These are phyloP conservation scores for Scaptomyza montana DNA, from an alignment of 1,140 invertebrate species.

Conservation along the genomic window DNA sequence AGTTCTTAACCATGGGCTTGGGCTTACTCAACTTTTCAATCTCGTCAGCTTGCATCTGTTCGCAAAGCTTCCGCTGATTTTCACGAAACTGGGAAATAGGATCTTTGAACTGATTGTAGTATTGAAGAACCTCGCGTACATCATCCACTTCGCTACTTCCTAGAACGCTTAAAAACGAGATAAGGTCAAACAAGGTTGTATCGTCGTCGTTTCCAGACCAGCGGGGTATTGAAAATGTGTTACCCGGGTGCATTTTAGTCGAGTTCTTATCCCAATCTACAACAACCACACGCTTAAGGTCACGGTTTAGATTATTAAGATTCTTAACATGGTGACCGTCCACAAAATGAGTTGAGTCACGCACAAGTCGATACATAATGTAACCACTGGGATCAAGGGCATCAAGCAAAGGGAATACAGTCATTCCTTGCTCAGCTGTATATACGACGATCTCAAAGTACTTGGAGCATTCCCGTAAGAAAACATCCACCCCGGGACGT, in stretches of 20 bases:
- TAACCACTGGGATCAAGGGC: slow-evolving; percentile 94
- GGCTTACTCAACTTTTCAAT: slow-evolving; percentile 70
- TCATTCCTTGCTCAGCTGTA: slow-evolving; percentile 95
- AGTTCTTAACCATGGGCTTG: slow-evolving; percentile 70
- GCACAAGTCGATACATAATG: slow-evolving; percentile 96
- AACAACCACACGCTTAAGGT: slow-evolving; percentile 97
- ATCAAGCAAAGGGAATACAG: slow-evolving; percentile 96
- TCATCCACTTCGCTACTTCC: slow-evolving; percentile 94
- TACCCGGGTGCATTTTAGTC: slow-evolving; percentile 94
- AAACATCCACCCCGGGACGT: slow-evolving; percentile 97
- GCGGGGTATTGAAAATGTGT: slow-evolving; percentile 93
- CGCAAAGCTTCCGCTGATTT: slow-evolving; percentile 91
- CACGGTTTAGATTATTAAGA: slow-evolving; percentile 96
- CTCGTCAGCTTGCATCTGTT: slow-evolving; percentile 86
- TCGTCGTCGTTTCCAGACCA: slow-evolving; percentile 98
- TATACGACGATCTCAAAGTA: slow-evolving; percentile 98
- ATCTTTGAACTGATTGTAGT: slow-evolving; percentile 97
- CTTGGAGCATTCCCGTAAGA: slow-evolving; percentile 95
- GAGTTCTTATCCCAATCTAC: slow-evolving; percentile 97
- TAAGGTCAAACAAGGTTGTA: slow-evolving; percentile 93
- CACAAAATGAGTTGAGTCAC: slow-evolving; percentile 97
- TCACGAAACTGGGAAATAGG: slow-evolving; percentile 95
- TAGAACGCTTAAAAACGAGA: slow-evolving; percentile 95
- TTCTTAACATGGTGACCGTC: slow-evolving; percentile 98
- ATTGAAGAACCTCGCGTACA: slow-evolving; percentile 95